Evolutionary conservation across 1,140 invertebrate genomes (phyloP).

Genomic region (Mactra quadrangularis): DNA sequence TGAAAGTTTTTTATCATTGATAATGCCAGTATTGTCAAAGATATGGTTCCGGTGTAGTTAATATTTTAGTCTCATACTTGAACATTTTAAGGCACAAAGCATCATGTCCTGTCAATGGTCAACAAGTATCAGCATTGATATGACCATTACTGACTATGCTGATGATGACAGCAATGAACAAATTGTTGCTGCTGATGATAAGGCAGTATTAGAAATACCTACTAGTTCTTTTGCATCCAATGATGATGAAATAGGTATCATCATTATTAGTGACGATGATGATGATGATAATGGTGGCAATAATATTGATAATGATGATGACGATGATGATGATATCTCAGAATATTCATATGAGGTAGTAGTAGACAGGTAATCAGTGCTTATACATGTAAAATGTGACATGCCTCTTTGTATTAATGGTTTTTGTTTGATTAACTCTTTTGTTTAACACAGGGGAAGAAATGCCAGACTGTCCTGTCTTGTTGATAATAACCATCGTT

Average conservation of each 20-base stretch:
- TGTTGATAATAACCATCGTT: too few relatives aligned
- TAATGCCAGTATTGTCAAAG: too few relatives aligned
- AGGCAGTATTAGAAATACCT: conserved; percentile 20
- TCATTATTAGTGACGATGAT: background rate
- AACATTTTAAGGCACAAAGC: background rate
- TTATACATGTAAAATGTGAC: background rate
- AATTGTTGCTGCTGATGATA: conserved; percentile 3
- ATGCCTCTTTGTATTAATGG: background rate
- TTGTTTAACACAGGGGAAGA: too few relatives aligned
- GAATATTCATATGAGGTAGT: conserved; percentile 54
- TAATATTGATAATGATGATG: background rate
- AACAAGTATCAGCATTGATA: background rate
- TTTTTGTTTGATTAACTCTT: too few relatives aligned
- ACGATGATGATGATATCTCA: conserved; percentile 41
- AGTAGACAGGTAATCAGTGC: conserved; percentile 13
- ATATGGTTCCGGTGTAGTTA: too few relatives aligned
- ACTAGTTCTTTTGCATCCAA: background rate
- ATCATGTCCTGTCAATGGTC: background rate
- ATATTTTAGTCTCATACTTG: too few relatives aligned
- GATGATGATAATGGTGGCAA: background rate
- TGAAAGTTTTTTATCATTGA: too few relatives aligned
- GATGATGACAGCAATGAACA: background rate
- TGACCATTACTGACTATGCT: background rate
- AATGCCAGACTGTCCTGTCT: too few relatives aligned
- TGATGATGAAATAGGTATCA: conserved; percentile 4